Percentiles rank a stretch among this genome's conserved stretches.
phyloP scores from a whole-genome alignment of 2,797 vertebrate genomes.

The Poeciliopsis paucimaculata region DNA sequence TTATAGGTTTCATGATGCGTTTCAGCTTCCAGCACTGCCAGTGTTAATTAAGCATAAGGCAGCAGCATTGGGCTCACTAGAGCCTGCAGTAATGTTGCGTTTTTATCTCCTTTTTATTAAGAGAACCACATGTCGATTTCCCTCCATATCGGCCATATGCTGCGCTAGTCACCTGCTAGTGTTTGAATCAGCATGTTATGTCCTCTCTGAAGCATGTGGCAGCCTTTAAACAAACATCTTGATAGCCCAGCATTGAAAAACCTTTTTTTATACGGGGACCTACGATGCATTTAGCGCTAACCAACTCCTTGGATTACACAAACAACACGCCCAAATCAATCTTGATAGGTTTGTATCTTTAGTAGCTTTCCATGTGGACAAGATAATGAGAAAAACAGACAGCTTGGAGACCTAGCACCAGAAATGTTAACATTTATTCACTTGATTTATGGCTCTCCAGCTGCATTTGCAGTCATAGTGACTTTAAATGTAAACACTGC shows the following conservation, averaged over 20 bases:
- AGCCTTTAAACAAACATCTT: conserved; percentile 26
- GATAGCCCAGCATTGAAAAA: conserved; percentile 15
- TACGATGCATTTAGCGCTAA: conserved; percentile 20
- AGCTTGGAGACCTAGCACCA: conserved; percentile 11
- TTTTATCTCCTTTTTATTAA: conserved; percentile 24
- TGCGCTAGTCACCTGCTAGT: conserved; percentile 34
- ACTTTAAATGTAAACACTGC: conserved; percentile 16
- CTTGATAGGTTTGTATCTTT: conserved; percentile 40
- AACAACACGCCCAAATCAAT: conserved; percentile 43
- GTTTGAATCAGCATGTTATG: conserved; percentile 11
- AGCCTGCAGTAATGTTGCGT: neutral
- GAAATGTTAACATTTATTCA: conserved; percentile 12
- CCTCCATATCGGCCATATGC: conserved; percentile 31
- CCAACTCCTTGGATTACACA: conserved; percentile 20
- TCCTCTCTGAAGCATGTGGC: conserved; percentile 9
- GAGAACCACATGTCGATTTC: conserved; percentile 34
- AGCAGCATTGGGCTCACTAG: neutral
- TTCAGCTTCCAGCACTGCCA: neutral
- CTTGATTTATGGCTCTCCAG: conserved; percentile 27
- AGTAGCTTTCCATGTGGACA: conserved; percentile 26
- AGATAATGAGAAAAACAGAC: conserved; percentile 31
- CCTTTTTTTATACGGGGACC: conserved; percentile 18
- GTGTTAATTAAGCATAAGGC: conserved; percentile 2
- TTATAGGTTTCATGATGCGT: conserved; percentile 3
- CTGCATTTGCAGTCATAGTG: neutral